Base-by-base conservation (phyloP, 2,888 invertebrate genomes). In the Nomada ruficornis region DNA sequence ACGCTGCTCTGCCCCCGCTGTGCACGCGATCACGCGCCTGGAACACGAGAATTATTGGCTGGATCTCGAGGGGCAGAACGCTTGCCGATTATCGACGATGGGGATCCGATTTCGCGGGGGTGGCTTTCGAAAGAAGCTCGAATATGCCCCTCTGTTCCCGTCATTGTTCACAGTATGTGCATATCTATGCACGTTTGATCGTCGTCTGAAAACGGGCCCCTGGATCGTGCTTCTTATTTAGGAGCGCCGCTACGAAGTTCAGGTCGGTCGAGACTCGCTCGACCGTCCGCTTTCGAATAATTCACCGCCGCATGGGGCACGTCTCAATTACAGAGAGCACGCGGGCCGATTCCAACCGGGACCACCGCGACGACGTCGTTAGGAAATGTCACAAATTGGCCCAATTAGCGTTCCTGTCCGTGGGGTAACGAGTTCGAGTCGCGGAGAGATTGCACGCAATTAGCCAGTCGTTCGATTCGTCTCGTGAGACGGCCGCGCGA, bases 371-470 rank as follows among this genome's bases (percentile, higher is more conserved):
- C 84, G 77, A 80, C 77, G 81, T 87, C 84, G 85, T 88, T 89
- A 89, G 84, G 83, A 89, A 83, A 88, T 87, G 88, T 89, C 87
- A 85, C 89, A 90, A 90, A 90, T 90, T 89, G 88, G 85, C 85
- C 87, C 89, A 89, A 90, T 91, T 88, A 88, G 87, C 81, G 85
- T 84, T 82, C 86, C 83, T 84, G 84, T 90, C 87, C 86, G 87
- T 82, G 81, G 85, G 80, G 79, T 88, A 89, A 90, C 87, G 88
- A 89, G 84, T 70, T 50, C 73, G 82, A 80, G 36, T 67, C 77
- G 84, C 85, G 73, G 72, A 59, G 74, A 78, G 86, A 84, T 87
- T 82, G 89, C 74, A 84, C 76, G 74, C 82, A 89, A 90, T 90
- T 90, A 88, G 86, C 85, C 36, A 36, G 36, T 36, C 83, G 86